Evolutionary conservation across 2,113 vertebrate species (phyloP), one percentile per base, ranked within the genome.

Genomic region (Podarcis muralis): DNA sequence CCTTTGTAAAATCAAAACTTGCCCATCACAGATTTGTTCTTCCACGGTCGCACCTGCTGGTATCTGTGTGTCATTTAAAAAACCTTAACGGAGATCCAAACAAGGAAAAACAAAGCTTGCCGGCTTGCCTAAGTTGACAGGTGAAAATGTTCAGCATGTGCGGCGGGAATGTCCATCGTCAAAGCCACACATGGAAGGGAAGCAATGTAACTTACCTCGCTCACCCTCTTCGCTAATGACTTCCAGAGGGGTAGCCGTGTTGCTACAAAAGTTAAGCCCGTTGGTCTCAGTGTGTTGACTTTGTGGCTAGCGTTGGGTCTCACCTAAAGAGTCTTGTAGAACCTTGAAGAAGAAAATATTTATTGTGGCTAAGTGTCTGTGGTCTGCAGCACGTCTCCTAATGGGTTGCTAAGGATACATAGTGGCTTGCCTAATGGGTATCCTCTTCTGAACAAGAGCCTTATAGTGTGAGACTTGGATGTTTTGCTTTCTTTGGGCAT

Each of bases 101-200:
- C 43, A 48, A 48, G 48, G 23, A 25, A 18, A 48, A 43, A 27
- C 18, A 66, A 1, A 8, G 0, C 0, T 65, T 15, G 4, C 62
- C 48, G 53, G 59, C 1, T 23, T 78, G 69, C n/a, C n/a, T 75
- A 66, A 80, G 57, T 18, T 23, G 69, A 25, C 30, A 75, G 8
- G 35, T 8, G 3, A 5, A 83, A 69, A 71, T 5, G 27, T 77
- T 75, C 20, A 13, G 2, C 2, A 25, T 1, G 84, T 6, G 7
- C 66, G 11, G 1, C 59, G 83, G 62, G 27, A 74, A 88, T 16
- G 3, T 15, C 30, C 12, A 0, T 57, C 48, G 66, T 35, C 35
- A 37, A 37, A 12, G 43, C 5, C 1, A 1, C 0, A 22, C n/a
- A 71, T 48, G 76, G 57, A 83, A 59, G 18, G 40, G 81, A 81